Conservation (phyloP, 2,113 vertebrate genomes). For the Pomatorhinus ruficollis region DNA sequence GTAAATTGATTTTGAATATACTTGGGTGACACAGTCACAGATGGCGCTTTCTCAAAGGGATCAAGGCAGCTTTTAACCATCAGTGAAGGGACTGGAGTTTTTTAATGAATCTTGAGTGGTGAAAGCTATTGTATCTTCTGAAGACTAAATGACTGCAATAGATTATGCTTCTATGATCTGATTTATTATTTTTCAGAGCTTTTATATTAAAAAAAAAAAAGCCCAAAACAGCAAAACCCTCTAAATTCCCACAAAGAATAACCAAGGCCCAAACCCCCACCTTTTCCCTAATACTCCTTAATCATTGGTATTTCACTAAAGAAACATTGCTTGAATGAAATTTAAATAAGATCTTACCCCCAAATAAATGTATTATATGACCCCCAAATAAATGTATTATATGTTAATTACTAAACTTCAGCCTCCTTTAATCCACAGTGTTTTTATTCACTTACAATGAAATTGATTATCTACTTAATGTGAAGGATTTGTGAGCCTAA, state of each 20-base stretch:
- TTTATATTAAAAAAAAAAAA: background rate
- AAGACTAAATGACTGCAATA: background rate
- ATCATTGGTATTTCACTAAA: background rate
- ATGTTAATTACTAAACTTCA: background rate
- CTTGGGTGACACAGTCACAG: background rate
- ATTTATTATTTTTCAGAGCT: background rate
- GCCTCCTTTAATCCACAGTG: background rate
- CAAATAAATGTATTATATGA: background rate
- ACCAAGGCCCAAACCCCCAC: rapidly evolving
- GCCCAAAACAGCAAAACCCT: rapidly evolving
- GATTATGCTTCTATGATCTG: background rate
- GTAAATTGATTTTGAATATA: background rate
- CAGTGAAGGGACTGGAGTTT: background rate
- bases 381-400: background rate
- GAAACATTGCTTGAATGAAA: background rate
- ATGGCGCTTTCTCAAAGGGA: background rate
- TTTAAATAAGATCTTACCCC: background rate
- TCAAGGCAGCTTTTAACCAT: background rate
- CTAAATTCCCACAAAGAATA: rapidly evolving
- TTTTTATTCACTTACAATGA: background rate
- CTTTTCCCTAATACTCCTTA: background rate
- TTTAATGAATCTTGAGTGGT: background rate
- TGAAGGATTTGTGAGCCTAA: background rate
- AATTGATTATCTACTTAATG: background rate
- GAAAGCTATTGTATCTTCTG: background rate